Evolutionary conservation across 2,888 invertebrate genomes (phyloP), one percentile per base, ranked within the genome.

Genomic region (Habrosyne pyritoides): DNA sequence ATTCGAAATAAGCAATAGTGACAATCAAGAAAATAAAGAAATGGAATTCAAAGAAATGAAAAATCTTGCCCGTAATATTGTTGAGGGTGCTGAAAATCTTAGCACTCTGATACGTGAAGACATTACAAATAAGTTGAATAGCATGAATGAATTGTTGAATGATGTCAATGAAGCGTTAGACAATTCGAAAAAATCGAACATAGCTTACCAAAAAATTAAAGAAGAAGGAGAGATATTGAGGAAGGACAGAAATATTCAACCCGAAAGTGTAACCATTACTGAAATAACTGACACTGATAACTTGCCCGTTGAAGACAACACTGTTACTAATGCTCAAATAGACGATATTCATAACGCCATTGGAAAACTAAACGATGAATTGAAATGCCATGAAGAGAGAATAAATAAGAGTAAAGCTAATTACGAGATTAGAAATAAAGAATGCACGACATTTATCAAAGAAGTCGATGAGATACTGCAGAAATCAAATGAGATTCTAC

Each of bases 81-180:
- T 91, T 1, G 86, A 89, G 70, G 89, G 88, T 2, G 90, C 91
- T 49, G 92, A 92, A 66, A 89, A 89, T 61, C 65, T 91, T 0
- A 84, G 88, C 55, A 87, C 87, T n/a, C 69, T 92, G 1, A 90
- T 93, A 50, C 79, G 81, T 55, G 89, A 87, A 75, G 93, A 93
- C 70, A 92, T 93, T 52, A 89, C 89, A 1, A 92, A 91, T 63
- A 93, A 93, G 73, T 63, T 93, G 0, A 89, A 93, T 28, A 89
- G 85, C 57, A 91, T 93, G 89, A 90, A 91, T 61, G 92, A 91
- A 61, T 73, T 93, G 53, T 67, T 93, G 0, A 87, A 86, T 52
- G 93, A 93, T 63, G 92, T 93, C 0, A 92, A 92, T 63, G 78
- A 79, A 55, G 87, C 91, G 14, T 75, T 93, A 52, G 90, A 91